Conservation (phyloP, 1,140 invertebrate species). For the Drosophila pseudoobscura region DNA sequence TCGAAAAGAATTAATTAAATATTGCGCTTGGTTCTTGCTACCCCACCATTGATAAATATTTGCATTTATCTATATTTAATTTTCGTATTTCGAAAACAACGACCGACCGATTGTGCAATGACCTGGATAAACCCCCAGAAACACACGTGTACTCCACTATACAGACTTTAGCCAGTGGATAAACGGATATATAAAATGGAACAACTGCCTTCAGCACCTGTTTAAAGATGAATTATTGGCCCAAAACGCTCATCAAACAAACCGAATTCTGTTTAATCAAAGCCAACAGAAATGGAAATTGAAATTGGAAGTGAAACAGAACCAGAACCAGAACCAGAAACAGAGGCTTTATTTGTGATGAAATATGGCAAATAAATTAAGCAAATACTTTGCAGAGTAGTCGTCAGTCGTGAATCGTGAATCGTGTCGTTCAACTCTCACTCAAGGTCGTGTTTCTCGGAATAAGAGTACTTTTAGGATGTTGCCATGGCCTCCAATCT, state of each 20-base stretch:
- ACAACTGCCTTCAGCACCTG: constrained; percentile 55
- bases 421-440: constrained; percentile 56
- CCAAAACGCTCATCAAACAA: constrained; percentile 48
- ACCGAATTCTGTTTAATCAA: constrained; percentile 23
- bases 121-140: constrained; percentile 35
- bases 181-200: constrained; percentile 34
- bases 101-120: constrained; percentile 41
- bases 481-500: background rate
- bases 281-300: constrained; percentile 1
- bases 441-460: constrained; percentile 10
- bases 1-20: constrained; percentile 58
- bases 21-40: constrained; percentile 18
- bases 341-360: constrained; percentile 39
- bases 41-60: constrained; percentile 48
- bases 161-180: background rate
- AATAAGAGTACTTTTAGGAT: background rate
- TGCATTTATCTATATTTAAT: constrained; percentile 61
- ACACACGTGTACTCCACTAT: background rate
- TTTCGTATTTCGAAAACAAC: constrained; percentile 46
- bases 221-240: constrained; percentile 50
- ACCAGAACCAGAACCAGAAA: background rate
- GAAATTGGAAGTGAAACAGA: background rate
- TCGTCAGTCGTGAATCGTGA: constrained; percentile 15
- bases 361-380: constrained; percentile 19
- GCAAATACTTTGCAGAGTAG: constrained; percentile 4